Evolutionary conservation across 2,113 vertebrate genomes (phyloP), one percentile per base, ranked within the genome.

Genomic region (Pogonocichla stellata): DNA sequence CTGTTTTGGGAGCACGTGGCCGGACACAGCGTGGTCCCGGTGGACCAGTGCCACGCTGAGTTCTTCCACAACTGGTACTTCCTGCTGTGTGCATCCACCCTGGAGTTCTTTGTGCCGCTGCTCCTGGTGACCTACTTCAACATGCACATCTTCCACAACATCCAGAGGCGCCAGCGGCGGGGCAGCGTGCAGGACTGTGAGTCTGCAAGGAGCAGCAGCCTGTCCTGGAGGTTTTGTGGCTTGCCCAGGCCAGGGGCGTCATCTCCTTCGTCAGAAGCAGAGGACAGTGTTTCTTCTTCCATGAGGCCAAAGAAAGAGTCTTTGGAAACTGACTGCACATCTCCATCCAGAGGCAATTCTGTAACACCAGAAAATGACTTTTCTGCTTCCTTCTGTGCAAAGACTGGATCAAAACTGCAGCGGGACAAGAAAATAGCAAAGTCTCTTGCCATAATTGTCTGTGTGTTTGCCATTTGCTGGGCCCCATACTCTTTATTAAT

Each of bases 51-150:
- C 97, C 95, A 98, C 0, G 97, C 98, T 0, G 98, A 98, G 93
- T 99, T 99, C 94, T 98, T 98, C 0, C 14, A 98, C 92, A 98
- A 98, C 72, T 99, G 98, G 98, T 98, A 98, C 92, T 99, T 99
- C 93, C 97, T 99, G 16, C 97, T 99, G 64, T 96, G 97, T 1
- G 98, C 98, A 0, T 98, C 98, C 12, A 97, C 98, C n/a, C 98
- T 99, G 33, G 99, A 99, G 95, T 99, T 99, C 97, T 98, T 99
- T 72, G 88, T 98, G 17, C 99, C 99, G 0, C 98, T 99, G 73
- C 88, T 99, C 69, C 97, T 96, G 1, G 98, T 99, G 96, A 96
- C 97, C 69, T 99, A 98, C 97, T 99, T 99, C 97, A 99, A 99
- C 31, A 31, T 98, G 33, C 97, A 96, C 94, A 99, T 99, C 95